phyloP scores from a whole-genome alignment of 1,140 invertebrate species.

The Drosophila bocqueti region DNA sequence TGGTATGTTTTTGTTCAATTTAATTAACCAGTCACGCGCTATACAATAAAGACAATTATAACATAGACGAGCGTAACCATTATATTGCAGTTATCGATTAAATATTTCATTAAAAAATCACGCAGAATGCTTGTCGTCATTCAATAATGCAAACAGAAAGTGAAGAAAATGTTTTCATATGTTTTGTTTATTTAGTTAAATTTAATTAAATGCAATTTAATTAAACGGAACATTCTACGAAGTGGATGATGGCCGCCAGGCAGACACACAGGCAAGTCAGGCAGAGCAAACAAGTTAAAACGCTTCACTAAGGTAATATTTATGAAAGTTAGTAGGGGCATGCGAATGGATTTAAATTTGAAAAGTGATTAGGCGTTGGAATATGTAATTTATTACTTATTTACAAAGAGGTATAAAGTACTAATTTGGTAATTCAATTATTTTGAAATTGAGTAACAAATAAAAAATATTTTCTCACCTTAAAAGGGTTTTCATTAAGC shows the following conservation, averaged over 20 bases:
- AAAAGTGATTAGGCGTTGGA: neutral
- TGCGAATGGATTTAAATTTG: neutral
- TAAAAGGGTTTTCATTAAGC: too few species aligned
- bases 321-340: constrained; percentile 6
- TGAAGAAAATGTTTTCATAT: constrained; percentile 50
- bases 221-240: constrained; percentile 59
- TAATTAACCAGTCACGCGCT: constrained; percentile 73
- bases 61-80: constrained; percentile 34
- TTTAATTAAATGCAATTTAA: constrained; percentile 75
- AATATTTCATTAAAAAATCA: constrained; percentile 40
- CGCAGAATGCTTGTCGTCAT: constrained; percentile 21
- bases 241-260: constrained; percentile 31
- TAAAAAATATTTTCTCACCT: neutral
- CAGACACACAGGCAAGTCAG: constrained; percentile 19
- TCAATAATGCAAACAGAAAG: constrained; percentile 31
- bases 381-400: neutral
- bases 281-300: constrained; percentile 18
- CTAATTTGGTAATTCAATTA: neutral
- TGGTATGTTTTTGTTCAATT: constrained; percentile 60
- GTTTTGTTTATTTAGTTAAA: constrained; percentile 69
- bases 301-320: constrained; percentile 5
- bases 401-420: neutral
- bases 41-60: constrained; percentile 73
- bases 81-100: constrained; percentile 61
- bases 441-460: rapidly evolving